phyloP scores from a whole-genome alignment of 2,113 vertebrate species.

The Orthochromis indermauri region DNA sequence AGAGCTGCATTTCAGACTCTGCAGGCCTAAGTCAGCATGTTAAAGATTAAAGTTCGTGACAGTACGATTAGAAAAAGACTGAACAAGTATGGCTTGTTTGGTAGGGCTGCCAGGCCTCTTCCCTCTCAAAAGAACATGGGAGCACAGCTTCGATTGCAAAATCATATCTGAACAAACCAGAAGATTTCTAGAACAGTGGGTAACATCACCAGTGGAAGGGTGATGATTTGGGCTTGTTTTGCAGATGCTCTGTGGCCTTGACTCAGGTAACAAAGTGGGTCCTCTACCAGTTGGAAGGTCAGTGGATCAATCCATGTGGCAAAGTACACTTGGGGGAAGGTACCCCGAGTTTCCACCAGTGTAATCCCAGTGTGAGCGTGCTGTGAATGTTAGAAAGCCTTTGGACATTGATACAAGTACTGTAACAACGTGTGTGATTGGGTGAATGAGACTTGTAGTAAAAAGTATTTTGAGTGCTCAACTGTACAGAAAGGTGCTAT shows the following conservation, averaged over 20 bases:
- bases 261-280: neutral
- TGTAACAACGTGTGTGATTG: neutral
- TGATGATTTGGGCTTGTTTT: neutral
- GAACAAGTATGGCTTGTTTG: neutral
- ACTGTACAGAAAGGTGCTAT: neutral
- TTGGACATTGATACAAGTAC: neutral
- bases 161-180: neutral
- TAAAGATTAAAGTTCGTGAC: fast-evolving
- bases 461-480: neutral
- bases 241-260: neutral
- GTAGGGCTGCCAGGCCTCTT: neutral
- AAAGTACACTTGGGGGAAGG: fast-evolving
- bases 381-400: neutral
- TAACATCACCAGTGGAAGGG: neutral
- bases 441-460: neutral
- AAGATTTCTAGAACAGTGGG: neutral
- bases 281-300: fast-evolving
- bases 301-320: neutral
- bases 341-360: neutral
- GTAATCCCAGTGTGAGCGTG: neutral
- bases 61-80: neutral
- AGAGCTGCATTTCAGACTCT: neutral
- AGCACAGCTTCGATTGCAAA: neutral
- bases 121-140: neutral
- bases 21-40: neutral